Percentiles rank a stretch among this genome's conserved stretches.
phyloP scores from a whole-genome alignment of 2,113 vertebrate genomes.

The Cyprinodon variegatus region DNA sequence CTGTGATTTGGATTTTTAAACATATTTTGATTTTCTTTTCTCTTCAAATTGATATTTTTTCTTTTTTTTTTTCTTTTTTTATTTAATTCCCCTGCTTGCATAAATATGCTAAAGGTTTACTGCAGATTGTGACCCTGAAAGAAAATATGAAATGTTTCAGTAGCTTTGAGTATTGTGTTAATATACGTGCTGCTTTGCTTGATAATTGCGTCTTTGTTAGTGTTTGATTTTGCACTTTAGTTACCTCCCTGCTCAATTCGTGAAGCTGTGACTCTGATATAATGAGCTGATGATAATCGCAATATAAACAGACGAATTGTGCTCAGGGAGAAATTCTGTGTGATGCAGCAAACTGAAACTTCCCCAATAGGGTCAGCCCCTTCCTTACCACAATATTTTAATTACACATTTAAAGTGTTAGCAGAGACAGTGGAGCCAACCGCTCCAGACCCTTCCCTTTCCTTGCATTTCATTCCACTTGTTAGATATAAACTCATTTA shows the following conservation, averaged over 20 bases:
- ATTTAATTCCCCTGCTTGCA: no score
- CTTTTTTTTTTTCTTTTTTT: no score
- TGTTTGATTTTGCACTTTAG: neutral
- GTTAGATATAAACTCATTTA: neutral
- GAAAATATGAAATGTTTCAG: no score
- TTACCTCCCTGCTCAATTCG: neutral
- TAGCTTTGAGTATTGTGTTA: no score
- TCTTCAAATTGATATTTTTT: no score
- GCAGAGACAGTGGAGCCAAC: neutral
- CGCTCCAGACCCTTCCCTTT: neutral
- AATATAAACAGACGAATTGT: neutral
- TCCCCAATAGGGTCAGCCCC: constrained; percentile 1
- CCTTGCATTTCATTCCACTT: neutral
- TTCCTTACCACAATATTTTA: constrained; percentile 8
- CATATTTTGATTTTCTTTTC: no score
- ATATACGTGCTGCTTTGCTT: neutral
- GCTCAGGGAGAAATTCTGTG: neutral
- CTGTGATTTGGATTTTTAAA: no score
- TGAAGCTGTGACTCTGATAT: neutral
- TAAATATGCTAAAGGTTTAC: no score
- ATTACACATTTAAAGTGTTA: constrained; percentile 3
- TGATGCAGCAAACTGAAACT: neutral
- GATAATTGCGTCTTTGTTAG: neutral
- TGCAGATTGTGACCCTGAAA: no score
- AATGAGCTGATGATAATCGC: no score